These are phyloP conservation scores for Nasonia vitripennis DNA, from an alignment of 1,140 invertebrate genomes.

Conservation along the genomic window DNA sequence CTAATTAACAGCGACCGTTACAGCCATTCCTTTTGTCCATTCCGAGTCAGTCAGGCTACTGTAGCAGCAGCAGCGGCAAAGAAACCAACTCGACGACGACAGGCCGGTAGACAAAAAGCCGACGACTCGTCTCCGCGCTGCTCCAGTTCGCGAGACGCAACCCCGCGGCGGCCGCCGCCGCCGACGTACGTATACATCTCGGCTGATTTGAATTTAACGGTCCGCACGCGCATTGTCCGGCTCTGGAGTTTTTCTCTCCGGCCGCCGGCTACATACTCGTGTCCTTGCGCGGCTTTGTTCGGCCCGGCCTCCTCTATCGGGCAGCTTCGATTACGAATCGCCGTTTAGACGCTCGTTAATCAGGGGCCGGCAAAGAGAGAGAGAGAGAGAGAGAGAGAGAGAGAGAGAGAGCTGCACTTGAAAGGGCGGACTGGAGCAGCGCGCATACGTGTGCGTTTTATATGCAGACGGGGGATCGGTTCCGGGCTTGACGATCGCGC, in stretches of 20 bases:
- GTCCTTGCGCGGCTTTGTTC: constrained; percentile 28
- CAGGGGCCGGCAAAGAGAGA: constrained; percentile 5
- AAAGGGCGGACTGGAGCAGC: not conserved
- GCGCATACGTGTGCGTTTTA: not conserved
- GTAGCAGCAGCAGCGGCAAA: not conserved
- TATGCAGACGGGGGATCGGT: not conserved
- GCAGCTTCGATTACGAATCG: not conserved
- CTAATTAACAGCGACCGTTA: constrained; percentile 30
- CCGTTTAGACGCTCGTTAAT: constrained; percentile 55
- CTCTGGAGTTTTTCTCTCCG: not conserved
- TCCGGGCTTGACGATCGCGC: not conserved
- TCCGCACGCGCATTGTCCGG: not conserved
- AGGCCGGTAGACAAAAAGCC: not conserved
- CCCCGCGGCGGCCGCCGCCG: not conserved
- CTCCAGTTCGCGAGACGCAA: constrained; percentile 17
- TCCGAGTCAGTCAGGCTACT: not conserved
- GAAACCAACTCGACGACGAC: constrained; percentile 9
- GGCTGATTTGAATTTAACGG: constrained; percentile 33
- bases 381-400: not conserved
- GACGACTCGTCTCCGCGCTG: constrained; percentile 4
- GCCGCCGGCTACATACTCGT: not conserved
- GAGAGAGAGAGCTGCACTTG: not conserved
- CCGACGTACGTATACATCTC: not conserved
- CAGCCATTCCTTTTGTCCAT: constrained; percentile 1
- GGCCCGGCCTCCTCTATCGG: constrained; percentile 34